phyloP scores from a whole-genome alignment of 2,888 invertebrate species.

The Synergus itoensis region DNA sequence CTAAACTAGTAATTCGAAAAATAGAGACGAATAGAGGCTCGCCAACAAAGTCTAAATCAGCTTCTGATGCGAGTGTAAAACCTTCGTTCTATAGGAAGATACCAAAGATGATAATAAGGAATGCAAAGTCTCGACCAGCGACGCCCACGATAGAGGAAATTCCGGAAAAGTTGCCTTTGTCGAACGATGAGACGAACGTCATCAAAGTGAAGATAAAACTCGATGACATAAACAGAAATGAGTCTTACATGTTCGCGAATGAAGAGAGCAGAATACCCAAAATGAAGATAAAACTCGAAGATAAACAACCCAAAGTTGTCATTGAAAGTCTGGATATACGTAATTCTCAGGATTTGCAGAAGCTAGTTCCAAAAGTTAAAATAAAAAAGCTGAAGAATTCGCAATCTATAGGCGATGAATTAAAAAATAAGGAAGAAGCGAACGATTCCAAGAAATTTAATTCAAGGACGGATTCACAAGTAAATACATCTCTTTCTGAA shows the following conservation, averaged over 20 bases:
- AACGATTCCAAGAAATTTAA: not conserved
- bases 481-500: not conserved
- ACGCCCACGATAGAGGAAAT: constrained; percentile 70
- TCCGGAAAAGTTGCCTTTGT: constrained; percentile 51
- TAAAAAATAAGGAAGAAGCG: not conserved
- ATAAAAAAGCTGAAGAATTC: constrained; percentile 63
- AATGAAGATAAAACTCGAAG: constrained; percentile 70
- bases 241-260: constrained; percentile 46
- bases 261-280: constrained; percentile 63
- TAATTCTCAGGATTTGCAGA: constrained; percentile 52
- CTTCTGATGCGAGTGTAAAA: constrained; percentile 25
- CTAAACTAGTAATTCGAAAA: constrained; percentile 69
- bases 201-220: constrained; percentile 48
- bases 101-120: constrained; percentile 76
- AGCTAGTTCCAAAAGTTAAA: constrained; percentile 68
- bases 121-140: constrained; percentile 70
- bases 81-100: constrained; percentile 67
- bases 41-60: constrained; percentile 50
- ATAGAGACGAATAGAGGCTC: constrained; percentile 62
- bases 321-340: constrained; percentile 56
- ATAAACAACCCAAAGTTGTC: constrained; percentile 63
- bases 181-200: constrained; percentile 54
- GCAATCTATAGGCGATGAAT: constrained; percentile 28
- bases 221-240: constrained; percentile 50
- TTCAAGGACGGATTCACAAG: not conserved